A percentile compares a stretch with the other conserved stretches of the same genome.
Conservation (phyloP, 2,888 invertebrate genomes). For the Norana najaformis region DNA sequence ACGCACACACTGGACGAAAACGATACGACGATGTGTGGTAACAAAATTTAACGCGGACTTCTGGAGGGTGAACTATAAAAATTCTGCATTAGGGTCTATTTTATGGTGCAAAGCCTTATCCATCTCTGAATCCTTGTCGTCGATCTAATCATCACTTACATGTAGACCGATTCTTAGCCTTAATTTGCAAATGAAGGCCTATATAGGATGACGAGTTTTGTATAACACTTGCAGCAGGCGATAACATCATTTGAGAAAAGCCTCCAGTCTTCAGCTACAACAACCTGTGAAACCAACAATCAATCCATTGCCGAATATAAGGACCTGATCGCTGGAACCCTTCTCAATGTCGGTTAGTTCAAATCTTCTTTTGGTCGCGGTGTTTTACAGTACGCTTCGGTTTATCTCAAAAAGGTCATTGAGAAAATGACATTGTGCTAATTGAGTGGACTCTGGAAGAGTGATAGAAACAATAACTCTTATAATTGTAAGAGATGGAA, state of each 20-base stretch:
- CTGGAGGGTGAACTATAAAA: not conserved
- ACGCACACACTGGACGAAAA: not conserved
- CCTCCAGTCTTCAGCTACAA: not conserved
- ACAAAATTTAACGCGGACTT: not conserved
- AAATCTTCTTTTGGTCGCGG: not conserved
- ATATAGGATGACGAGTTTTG: not conserved
- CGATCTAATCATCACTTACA: no score
- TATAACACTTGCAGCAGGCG: not conserved
- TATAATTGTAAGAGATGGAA: no score
- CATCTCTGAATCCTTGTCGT: no score
- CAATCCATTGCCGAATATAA: slow-evolving; percentile 50
- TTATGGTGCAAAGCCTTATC: no score
- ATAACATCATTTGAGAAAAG: not conserved
- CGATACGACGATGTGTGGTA: no score
- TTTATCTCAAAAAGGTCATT: not conserved
- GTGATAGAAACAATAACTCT: no score
- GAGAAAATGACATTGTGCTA: not conserved
- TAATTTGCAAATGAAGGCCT: not conserved
- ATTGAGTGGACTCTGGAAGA: not conserved
- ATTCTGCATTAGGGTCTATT: no score
- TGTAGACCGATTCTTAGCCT: not conserved
- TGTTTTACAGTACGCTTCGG: not conserved
- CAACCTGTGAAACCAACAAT: not conserved
- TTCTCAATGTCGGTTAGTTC: slow-evolving; percentile 53
- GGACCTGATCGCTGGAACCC: slow-evolving; percentile 52